Evolutionary conservation across 2,888 invertebrate genomes (phyloP).

Genomic region (Plemyria rubiginata): DNA sequence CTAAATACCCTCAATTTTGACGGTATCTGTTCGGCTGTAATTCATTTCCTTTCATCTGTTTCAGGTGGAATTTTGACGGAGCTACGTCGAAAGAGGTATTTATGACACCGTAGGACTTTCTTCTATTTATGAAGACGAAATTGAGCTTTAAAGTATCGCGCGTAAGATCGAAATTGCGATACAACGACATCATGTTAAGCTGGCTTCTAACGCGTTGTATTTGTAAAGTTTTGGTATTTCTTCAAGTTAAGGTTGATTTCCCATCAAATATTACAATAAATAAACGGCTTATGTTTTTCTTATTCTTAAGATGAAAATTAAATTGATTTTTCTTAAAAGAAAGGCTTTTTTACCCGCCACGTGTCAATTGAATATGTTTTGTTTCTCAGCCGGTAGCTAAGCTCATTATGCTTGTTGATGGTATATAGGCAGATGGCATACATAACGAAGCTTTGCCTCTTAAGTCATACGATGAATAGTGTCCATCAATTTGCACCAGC

Average conservation of each 20-base stretch:
- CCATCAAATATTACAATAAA: too few relatives aligned
- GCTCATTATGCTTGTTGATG: too few relatives aligned
- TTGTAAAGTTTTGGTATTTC: background rate
- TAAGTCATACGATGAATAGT: too few relatives aligned
- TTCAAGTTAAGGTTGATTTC: background rate
- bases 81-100: constrained; percentile 30
- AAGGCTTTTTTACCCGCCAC: too few relatives aligned
- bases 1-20: constrained; percentile 35
- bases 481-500: too few relatives aligned
- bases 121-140: background rate
- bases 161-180: background rate
- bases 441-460: too few relatives aligned
- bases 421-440: too few relatives aligned
- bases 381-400: background rate
- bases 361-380: background rate
- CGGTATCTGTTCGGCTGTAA: constrained; percentile 34
- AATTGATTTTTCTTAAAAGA: too few relatives aligned
- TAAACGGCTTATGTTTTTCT: too few relatives aligned
- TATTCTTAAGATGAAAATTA: too few relatives aligned
- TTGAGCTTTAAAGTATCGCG: background rate
- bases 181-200: background rate
- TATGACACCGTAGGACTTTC: constrained; percentile 10
- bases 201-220: background rate
- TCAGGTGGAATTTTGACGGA: constrained; percentile 34
- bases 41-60: constrained; percentile 42